Base-by-base conservation (phyloP, 2,113 vertebrate genomes). In the Oreochromis tanganicae region DNA sequence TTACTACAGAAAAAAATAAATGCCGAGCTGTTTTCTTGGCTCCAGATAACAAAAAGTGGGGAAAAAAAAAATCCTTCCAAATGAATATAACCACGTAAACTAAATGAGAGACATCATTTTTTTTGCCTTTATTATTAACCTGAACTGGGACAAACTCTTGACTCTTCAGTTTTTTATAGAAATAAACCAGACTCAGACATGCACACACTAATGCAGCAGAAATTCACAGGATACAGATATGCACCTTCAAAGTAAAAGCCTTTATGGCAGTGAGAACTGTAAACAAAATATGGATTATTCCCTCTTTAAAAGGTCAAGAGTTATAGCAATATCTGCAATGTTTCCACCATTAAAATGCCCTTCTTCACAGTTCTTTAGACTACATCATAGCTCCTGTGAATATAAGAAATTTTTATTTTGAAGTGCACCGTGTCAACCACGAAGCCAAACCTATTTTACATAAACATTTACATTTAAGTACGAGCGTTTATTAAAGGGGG, bases 111-210 rank as follows among this genome's bases (percentile, higher is more conserved):
- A 78, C 24, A 0, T 46, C 11, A 19, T 50, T 78, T 78, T 54
- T 66, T 85, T 59, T 29, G 10, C 2, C 19, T 91, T 90, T 91
- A 89, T 92, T 89, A 80, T 5, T 73, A 84, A 82, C 12, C 12
- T 32, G 41, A 79, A 78, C 0, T 71, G 13, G 32, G 12, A 5
- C 24, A 54, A 41, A 81, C 27, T 19, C 4, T 3, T 4, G 4
- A 54, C 8, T 3, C 50, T 54, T 84, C 8, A 32, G 24, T 36
- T 7, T 55, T 55, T 78, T 78, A 55, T 57, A 56, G 90, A 21
- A 88, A 59, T 61, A 85, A 48, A 41, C 13, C 10, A 82, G 8
- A 32, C 59, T 81, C 61, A 59, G 8, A 68, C 9, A 59, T 66
- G 19, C 17, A 17, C 9, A 11, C 12, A 19, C 1, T 21, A 34